These are phyloP conservation scores for Atrichornis clamosus DNA, from an alignment of 2,113 vertebrate species.

Conservation along the genomic window DNA sequence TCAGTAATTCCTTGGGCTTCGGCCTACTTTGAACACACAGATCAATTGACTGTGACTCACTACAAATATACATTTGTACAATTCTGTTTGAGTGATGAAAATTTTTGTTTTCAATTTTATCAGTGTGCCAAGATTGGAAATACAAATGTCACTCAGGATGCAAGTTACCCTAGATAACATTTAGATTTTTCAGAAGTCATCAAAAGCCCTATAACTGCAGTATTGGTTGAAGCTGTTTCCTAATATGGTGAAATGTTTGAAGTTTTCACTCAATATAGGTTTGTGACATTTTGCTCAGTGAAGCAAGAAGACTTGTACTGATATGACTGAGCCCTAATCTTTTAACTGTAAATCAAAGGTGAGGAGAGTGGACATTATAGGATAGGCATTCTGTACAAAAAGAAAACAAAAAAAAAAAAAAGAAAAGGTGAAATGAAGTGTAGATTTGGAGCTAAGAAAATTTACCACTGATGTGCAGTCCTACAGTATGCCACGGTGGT, in stretches of 20 bases:
- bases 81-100: neutral
- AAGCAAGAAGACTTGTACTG: neutral
- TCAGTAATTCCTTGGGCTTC: neutral
- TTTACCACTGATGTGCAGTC: neutral
- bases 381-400: neutral
- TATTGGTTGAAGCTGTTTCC: neutral
- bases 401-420: neutral
- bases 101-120: neutral
- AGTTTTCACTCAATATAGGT: neutral
- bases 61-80: neutral
- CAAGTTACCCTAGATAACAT: neutral
- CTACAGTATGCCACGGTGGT: neutral
- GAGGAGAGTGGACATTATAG: neutral
- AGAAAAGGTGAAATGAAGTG: neutral
- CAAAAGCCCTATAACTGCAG: neutral
- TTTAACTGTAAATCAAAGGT: neutral
- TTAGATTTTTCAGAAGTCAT: neutral
- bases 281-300: neutral
- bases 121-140: neutral
- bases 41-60: neutral
- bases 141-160: neutral
- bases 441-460: neutral
- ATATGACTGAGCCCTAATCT: neutral
- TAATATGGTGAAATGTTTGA: neutral
- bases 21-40: neutral